A percentile compares a stretch with the other conserved stretches of the same genome.
phyloP scores from a whole-genome alignment of 2,113 vertebrate species.

The Erythrocebus patas region DNA sequence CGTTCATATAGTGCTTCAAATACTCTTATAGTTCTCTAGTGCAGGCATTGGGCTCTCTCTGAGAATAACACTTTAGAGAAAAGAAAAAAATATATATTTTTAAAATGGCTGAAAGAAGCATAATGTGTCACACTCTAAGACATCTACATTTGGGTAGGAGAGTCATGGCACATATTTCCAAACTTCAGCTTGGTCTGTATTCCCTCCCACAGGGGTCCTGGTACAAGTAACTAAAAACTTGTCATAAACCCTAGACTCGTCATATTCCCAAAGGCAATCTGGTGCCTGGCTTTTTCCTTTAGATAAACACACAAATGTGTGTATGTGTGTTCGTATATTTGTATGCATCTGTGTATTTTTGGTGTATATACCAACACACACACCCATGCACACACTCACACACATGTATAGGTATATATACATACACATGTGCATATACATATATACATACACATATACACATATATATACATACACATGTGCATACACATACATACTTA shows the following conservation, averaged over 20 bases:
- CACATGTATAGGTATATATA: background rate
- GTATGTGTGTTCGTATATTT: background rate
- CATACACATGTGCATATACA: accelerated
- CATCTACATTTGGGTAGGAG: background rate
- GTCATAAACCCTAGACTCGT: background rate
- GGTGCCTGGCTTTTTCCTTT: background rate
- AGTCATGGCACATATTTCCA: background rate
- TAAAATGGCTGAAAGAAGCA: background rate
- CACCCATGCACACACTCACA: accelerated
- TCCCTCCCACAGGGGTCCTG: background rate
- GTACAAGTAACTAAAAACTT: background rate
- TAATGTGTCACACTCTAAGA: background rate
- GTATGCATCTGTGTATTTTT: background rate
- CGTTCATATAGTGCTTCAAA: background rate
- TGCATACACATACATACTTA: background rate
- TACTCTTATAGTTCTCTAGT: background rate
- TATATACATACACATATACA: background rate
- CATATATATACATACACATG: background rate
- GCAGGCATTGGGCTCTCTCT: background rate
- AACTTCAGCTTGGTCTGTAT: background rate
- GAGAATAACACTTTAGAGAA: background rate
- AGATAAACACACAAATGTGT: background rate
- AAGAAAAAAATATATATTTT: background rate
- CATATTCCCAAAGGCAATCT: background rate
- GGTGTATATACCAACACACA: background rate